Percentiles rank a stretch among this genome's conserved stretches.
phyloP scores from a whole-genome alignment of 1,140 invertebrate genomes.

The Drosophila tristis region DNA sequence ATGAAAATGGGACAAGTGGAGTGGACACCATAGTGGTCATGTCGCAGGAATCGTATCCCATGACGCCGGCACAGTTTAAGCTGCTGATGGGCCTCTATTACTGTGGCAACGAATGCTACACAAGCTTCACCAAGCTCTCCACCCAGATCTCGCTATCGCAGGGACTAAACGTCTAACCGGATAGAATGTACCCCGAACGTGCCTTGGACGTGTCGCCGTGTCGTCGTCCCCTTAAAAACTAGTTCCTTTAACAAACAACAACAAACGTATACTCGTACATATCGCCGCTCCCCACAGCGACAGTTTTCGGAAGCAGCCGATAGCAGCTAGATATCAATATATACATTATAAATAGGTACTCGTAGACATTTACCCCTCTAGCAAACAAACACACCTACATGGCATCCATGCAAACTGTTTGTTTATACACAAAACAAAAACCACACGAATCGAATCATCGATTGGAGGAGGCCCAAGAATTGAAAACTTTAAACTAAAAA shows the following conservation, averaged over 20 bases:
- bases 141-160: slow-evolving; percentile 26
- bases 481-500: neutral
- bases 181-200: neutral
- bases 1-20: too few species aligned
- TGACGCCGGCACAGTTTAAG: slow-evolving; percentile 61
- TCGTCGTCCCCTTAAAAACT: neutral
- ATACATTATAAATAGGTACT: neutral
- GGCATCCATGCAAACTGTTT: slow-evolving; percentile 53
- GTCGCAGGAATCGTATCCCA: slow-evolving; percentile 60
- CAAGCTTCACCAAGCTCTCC: slow-evolving; percentile 41
- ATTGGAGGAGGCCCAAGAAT: neutral
- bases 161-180: slow-evolving; percentile 6
- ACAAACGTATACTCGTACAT: too few species aligned
- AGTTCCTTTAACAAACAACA: slow-evolving; percentile 13
- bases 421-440: slow-evolving; percentile 2
- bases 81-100: slow-evolving; percentile 64
- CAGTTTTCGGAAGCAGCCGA: too few species aligned
- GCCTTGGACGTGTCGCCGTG: neutral
- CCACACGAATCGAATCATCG: slow-evolving; percentile 12
- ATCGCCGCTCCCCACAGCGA: too few species aligned
- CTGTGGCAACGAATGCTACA: slow-evolving; percentile 39
- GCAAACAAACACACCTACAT: slow-evolving; percentile 12
- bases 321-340: neutral
- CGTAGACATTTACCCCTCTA: neutral
- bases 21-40: slow-evolving; percentile 58